These are phyloP conservation scores for Monochamus alternatus DNA, from an alignment of 2,888 invertebrate genomes.

Conservation along the genomic window DNA sequence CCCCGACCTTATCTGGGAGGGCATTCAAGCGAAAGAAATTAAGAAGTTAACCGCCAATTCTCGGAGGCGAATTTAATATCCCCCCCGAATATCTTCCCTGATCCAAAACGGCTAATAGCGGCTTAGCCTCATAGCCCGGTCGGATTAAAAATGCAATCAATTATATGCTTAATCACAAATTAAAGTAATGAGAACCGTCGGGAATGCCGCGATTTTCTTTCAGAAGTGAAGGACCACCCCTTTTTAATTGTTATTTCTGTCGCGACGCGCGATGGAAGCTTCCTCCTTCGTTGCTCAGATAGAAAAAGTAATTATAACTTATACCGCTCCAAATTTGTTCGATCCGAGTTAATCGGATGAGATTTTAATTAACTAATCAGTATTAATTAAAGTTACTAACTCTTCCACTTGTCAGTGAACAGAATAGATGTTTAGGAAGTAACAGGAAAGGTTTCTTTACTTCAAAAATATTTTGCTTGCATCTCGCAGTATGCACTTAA, in stretches of 20 bases:
- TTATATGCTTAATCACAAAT: slow-evolving; percentile 54
- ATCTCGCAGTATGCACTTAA: too few relatives aligned
- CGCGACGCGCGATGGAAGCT: not conserved
- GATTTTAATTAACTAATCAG: slow-evolving; percentile 5
- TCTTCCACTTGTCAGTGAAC: too few relatives aligned
- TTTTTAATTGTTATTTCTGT: slow-evolving; percentile 24
- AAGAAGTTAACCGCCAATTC: slow-evolving; percentile 58
- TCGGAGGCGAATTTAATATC: slow-evolving; percentile 56
- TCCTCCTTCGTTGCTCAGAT: not conserved
- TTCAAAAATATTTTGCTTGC: too few relatives aligned
- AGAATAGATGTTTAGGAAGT: too few relatives aligned
- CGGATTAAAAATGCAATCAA: slow-evolving; percentile 57
- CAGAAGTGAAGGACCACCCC: slow-evolving; percentile 1
- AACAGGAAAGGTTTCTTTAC: too few relatives aligned
- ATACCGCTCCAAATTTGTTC: not conserved
- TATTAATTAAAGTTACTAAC: slow-evolving; percentile 8
- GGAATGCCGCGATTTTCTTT: slow-evolving; percentile 18
- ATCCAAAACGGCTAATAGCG: slow-evolving; percentile 52
- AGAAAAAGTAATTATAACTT: slow-evolving; percentile 33
- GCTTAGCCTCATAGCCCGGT: slow-evolving; percentile 52
- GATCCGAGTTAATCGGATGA: not conserved
- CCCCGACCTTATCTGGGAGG: slow-evolving; percentile 51
- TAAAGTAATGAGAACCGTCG: slow-evolving; percentile 50
- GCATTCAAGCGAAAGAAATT: slow-evolving; percentile 58
- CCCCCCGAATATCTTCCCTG: slow-evolving; percentile 29